Evolutionary conservation across 2,797 vertebrate species (phyloP).

Genomic region (Acanthurus tractus): DNA sequence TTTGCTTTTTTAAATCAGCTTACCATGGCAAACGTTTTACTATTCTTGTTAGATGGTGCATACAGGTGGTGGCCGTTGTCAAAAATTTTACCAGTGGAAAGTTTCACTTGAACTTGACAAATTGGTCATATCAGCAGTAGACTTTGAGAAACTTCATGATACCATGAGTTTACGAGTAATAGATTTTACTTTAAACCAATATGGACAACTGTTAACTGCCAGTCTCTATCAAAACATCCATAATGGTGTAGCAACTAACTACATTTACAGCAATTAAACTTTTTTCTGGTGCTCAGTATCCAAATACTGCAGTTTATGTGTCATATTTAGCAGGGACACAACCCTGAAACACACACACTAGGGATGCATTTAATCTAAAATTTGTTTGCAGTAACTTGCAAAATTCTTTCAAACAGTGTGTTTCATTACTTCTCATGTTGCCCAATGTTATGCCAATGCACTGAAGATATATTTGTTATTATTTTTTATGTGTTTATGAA

Average conservation of each 20-base stretch:
- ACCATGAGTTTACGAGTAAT: neutral
- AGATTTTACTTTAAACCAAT: neutral
- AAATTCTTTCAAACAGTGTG: neutral
- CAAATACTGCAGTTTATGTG: neutral
- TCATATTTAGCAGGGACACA: neutral
- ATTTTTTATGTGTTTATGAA: slow-evolving; percentile 5
- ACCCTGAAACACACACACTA: neutral
- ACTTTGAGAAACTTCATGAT: neutral
- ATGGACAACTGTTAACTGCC: neutral
- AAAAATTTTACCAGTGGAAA: slow-evolving; percentile 17
- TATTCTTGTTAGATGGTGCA: slow-evolving; percentile 20
- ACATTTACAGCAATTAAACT: neutral
- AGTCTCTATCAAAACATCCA: neutral
- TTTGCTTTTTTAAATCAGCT: slow-evolving; percentile 26
- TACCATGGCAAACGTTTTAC: neutral
- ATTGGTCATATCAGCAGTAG: neutral
- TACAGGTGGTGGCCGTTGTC: neutral
- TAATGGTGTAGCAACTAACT: neutral
- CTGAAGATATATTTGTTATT: neutral
- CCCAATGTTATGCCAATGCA: neutral
- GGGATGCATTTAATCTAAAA: neutral
- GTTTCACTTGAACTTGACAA: slow-evolving; percentile 17
- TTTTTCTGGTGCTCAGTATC: neutral
- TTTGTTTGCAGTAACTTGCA: neutral
- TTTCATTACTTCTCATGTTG: neutral